Evolutionary conservation across 2,113 vertebrate species (phyloP).

Genomic region (Gracilinanus agilis): DNA sequence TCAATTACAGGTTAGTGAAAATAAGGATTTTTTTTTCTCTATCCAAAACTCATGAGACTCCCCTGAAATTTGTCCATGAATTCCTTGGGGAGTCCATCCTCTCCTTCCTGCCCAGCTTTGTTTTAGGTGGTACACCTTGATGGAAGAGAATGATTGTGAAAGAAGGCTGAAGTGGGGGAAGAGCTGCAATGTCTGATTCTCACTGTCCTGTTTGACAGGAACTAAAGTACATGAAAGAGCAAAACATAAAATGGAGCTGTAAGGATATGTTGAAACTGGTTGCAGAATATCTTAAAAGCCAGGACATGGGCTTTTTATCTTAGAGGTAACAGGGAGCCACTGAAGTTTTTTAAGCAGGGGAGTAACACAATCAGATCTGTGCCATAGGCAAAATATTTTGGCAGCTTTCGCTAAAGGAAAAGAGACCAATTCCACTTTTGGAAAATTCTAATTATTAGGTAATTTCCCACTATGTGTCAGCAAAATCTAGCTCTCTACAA

Average conservation of each 20-base stretch:
- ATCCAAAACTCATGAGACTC: not conserved
- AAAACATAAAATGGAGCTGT: not conserved
- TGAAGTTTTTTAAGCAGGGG: not conserved
- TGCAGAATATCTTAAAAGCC: not conserved
- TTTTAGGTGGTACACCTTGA: not conserved
- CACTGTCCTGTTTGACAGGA: not conserved
- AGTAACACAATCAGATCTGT: not conserved
- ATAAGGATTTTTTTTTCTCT: not conserved
- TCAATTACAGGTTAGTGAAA: not conserved
- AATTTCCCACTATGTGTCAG: not conserved
- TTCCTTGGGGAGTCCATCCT: not conserved
- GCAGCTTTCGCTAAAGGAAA: not conserved
- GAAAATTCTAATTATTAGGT: not conserved
- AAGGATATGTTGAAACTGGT: not conserved
- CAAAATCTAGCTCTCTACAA: not conserved
- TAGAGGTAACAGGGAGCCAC: not conserved
- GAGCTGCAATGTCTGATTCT: not conserved
- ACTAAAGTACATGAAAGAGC: not conserved
- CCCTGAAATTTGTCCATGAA: not conserved
- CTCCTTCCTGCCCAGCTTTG: not conserved
- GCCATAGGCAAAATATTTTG: not conserved
- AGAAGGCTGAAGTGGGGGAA: not conserved
- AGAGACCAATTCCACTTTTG: not conserved
- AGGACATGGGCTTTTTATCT: not conserved
- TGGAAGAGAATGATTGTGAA: not conserved